These are phyloP conservation scores for Aphelenchoides avenae DNA, from an alignment of 1,140 invertebrate species.

Conservation along the genomic window DNA sequence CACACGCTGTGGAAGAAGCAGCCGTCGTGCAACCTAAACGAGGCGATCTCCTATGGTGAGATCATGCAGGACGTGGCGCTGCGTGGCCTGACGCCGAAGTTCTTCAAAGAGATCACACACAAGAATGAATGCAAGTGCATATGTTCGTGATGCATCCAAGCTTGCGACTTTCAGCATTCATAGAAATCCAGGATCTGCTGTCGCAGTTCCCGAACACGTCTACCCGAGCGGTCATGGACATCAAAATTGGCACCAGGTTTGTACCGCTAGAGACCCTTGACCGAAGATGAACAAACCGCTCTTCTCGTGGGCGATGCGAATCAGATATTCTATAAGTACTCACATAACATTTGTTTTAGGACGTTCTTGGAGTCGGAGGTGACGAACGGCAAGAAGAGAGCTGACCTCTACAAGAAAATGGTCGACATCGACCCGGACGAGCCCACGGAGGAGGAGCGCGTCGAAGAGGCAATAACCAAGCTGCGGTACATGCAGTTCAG, in stretches of 20 bases:
- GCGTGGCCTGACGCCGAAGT: conserved; percentile 75
- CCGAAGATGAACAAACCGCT: too few species aligned
- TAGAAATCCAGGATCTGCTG: conserved; percentile 81
- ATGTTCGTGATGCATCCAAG: conserved; percentile 30
- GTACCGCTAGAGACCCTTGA: too few species aligned
- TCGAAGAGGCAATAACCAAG: conserved; percentile 72
- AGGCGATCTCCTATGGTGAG: conserved; percentile 72
- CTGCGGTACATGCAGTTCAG: conserved; percentile 69
- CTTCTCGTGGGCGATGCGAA: conserved; percentile 18
- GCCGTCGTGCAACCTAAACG: conserved; percentile 64
- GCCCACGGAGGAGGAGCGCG: conserved; percentile 81
- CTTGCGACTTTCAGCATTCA: conserved; percentile 66
- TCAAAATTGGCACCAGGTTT: conserved; percentile 84
- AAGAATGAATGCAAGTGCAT: conserved; percentile 69
- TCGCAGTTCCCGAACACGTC: conserved; percentile 76
- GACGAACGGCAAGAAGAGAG: conserved; percentile 72
- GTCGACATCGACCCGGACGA: conserved; percentile 83
- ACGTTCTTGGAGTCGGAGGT: conserved; percentile 92
- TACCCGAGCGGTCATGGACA: conserved; percentile 75
- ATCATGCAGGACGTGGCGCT: conserved; percentile 72
- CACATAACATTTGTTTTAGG: conserved; percentile 50
- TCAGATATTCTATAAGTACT: too few species aligned
- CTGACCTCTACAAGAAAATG: conserved; percentile 98
- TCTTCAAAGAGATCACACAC: conserved; percentile 78
- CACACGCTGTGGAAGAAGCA: conserved; percentile 88